These are phyloP conservation scores for Drusus annulatus DNA, from an alignment of 1,140 invertebrate genomes.

Conservation along the genomic window DNA sequence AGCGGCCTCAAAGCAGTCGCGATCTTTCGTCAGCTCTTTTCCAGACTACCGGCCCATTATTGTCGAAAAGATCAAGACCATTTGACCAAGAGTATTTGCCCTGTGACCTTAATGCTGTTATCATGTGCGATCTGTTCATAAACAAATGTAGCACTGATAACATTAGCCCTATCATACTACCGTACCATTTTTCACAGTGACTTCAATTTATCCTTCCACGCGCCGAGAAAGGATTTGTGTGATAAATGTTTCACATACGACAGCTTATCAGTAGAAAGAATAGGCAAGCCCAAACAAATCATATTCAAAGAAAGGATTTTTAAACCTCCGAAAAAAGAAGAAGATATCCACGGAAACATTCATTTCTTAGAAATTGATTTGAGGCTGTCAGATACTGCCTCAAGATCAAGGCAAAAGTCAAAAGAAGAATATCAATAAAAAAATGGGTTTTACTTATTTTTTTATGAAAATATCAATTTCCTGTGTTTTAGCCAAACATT, in stretches of 20 bases:
- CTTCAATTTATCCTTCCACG: conserved; percentile 14
- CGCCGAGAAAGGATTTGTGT: too few species aligned
- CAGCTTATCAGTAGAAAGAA: background rate
- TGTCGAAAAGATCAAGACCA: conserved; percentile 23
- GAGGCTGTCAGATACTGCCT: conserved; percentile 18
- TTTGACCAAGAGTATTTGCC: background rate
- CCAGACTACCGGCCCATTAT: conserved; percentile 22
- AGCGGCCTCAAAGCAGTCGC: background rate
- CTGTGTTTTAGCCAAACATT: background rate
- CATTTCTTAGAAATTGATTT: conserved; percentile 19
- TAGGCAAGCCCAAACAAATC: background rate
- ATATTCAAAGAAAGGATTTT: conserved; percentile 13
- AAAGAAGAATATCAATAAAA: conserved; percentile 14
- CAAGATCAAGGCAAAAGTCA: conserved; percentile 12
- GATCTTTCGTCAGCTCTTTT: conserved; percentile 8
- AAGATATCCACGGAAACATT: background rate
- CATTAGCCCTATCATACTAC: conserved; percentile 1
- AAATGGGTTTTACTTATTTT: background rate
- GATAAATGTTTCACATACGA: conserved; percentile 6
- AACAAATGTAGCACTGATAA: too few species aligned
- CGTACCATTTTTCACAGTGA: background rate
- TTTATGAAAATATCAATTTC: background rate
- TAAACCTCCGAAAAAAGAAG: conserved; percentile 5
- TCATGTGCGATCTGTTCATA: too few species aligned
- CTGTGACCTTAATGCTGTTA: conserved; percentile 7